A percentile compares a stretch with the other conserved stretches of the same genome.
Conservation (phyloP, 1,140 invertebrate genomes). For the Sycophila sp. region DNA sequence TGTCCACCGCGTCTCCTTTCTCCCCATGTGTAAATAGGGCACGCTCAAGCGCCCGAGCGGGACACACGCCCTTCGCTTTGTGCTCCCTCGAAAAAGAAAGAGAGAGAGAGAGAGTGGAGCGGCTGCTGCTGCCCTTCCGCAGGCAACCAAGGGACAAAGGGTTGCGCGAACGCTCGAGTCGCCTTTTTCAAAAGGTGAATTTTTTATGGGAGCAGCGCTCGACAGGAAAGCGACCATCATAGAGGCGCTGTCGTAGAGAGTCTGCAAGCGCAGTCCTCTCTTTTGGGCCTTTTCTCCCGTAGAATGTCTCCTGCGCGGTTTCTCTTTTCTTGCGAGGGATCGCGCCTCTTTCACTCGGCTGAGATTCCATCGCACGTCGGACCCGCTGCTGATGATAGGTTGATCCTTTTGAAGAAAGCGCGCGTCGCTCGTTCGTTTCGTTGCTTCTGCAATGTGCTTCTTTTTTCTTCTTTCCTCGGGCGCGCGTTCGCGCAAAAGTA, state of each 20-base stretch:
- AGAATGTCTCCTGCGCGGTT: neutral
- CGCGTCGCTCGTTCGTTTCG: neutral
- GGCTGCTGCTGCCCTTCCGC: slow-evolving; percentile 45
- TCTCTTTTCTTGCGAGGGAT: too few relatives aligned
- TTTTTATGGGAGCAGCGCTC: slow-evolving; percentile 46
- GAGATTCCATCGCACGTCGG: too few relatives aligned
- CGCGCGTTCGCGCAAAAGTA: too few relatives aligned
- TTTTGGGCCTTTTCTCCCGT: neutral
- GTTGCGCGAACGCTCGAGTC: slow-evolving; percentile 45
- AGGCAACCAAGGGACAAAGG: slow-evolving; percentile 54
- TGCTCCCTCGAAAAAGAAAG: slow-evolving; percentile 34
- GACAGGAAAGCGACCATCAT: slow-evolving; percentile 59
- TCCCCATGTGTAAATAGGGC: slow-evolving; percentile 60
- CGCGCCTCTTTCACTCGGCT: too few relatives aligned
- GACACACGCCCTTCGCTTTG: slow-evolving; percentile 61
- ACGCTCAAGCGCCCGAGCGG: slow-evolving; percentile 43
- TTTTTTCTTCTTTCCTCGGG: neutral
- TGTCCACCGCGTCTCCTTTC: slow-evolving; percentile 47
- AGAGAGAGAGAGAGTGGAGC: neutral
- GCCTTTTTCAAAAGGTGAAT: slow-evolving; percentile 49
- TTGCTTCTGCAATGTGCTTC: neutral
- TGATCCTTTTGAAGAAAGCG: neutral
- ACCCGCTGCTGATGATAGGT: too few relatives aligned
- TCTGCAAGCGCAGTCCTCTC: too few relatives aligned
- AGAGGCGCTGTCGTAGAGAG: too few relatives aligned